Base-by-base conservation (phyloP, 2,888 invertebrate species). In the Caenorhabditis doughertyi region DNA sequence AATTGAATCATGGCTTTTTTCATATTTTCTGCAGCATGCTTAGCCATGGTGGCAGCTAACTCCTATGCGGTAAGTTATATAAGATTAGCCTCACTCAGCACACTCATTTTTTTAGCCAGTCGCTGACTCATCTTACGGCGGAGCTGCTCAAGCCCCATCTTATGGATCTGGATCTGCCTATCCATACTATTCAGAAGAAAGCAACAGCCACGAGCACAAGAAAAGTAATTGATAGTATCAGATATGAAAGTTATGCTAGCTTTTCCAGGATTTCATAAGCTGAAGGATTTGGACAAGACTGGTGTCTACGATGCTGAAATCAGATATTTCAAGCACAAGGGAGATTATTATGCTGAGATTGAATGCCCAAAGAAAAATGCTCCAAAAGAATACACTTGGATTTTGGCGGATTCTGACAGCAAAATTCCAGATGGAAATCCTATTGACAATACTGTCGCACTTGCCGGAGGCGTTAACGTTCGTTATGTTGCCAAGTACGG, bases 381-480 rank as follows among this genome's bases (percentile, higher is more conserved):
- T 9, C 1, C 11, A 2, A n/a, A 13, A 1, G 39, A 23, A 1
- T 68, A 53, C 62, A 53, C 35, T 4, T 68, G 62, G 68, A 39
- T 77, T 25, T 16, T 77, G n/a, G 77, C 77, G 11, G 68, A 77
- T 23, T 60, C 77, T 44, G 53, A 68, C 35, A 25, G 49, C 0
- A 68, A 39, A 0, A 44, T 25, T 27, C 68, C 77, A 70, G 9
- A 23, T 11, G 62, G 44, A 8, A 25, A 7, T 39, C 9, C 39
- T 2, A 13, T 39, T 9, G 0, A 13, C 0, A 29, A 29, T 8
- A 77, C 77, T 23, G 77, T 77, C 25, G 53, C 25, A 16, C 77
- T 77, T 32, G 60, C 77, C 47, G 68, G 53, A 49, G 77, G 77
- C 39, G 4, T 77, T 42, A 77, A 77, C 55, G 39, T 70, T 13